A percentile compares a stretch with the other conserved stretches of the same genome.
Evolutionary conservation across 1,140 invertebrate species (phyloP).

Genomic region (Heliconius congener): DNA sequence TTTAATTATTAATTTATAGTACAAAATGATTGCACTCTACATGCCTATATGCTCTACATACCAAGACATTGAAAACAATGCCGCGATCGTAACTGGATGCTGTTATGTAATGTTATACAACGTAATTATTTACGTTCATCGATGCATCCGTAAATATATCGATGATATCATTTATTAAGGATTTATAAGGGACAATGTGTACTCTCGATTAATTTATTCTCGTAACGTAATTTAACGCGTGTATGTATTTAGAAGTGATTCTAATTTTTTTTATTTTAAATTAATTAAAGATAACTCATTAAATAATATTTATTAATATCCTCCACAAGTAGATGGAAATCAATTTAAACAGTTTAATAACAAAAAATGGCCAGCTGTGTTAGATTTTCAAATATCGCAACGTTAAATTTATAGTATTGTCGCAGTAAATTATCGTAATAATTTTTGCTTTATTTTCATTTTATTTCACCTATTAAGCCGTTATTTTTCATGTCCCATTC

Average conservation of each 20-base stretch:
- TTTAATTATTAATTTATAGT: not conserved
- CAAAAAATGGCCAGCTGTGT: no score
- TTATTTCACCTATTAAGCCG: no score
- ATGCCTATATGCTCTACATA: constrained; percentile 32
- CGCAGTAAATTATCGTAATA: no score
- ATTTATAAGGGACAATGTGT: not conserved
- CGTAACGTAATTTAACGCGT: not conserved
- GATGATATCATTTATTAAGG: constrained; percentile 27
- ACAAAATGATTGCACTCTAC: not conserved
- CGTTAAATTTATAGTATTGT: no score
- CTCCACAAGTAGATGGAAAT: no score
- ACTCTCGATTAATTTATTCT: not conserved
- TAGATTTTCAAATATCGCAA: no score
- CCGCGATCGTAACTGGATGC: constrained; percentile 24
- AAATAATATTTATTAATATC: no score
- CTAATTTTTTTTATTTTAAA: not conserved
- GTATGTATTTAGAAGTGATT: not conserved
- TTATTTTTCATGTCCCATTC: no score
- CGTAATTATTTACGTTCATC: constrained; percentile 26
- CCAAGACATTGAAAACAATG: constrained; percentile 37
- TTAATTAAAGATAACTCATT: no score
- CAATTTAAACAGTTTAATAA: no score
- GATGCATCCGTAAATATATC: constrained; percentile 27
- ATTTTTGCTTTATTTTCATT: no score
- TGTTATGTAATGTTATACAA: constrained; percentile 35